A percentile compares a stretch with the other conserved stretches of the same genome.
Conservation (phyloP, 2,888 invertebrate genomes). For the Microplitis manilae region DNA sequence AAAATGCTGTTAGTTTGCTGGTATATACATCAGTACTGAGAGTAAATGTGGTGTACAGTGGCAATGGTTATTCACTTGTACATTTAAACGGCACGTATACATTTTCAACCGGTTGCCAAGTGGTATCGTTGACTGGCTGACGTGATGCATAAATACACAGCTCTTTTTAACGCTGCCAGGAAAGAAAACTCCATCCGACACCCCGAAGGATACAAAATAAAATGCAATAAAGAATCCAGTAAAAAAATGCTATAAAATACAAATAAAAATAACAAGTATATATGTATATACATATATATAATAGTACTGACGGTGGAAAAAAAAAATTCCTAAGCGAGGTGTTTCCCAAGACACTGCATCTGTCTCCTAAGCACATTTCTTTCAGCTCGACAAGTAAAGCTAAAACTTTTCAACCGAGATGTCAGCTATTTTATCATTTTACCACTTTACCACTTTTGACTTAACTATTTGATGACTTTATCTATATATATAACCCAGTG, state of each 20-base stretch:
- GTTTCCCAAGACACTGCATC: constrained; percentile 45
- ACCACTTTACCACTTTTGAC: not conserved
- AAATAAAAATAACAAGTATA: constrained; percentile 8
- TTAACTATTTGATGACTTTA: constrained; percentile 10
- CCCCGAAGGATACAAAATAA: not conserved
- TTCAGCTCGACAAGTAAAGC: not conserved
- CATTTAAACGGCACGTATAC: not conserved
- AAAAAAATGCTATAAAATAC: constrained; percentile 4
- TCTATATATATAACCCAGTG: not conserved
- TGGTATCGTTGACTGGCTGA: constrained; percentile 38
- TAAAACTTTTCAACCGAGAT: not conserved
- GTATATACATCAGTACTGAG: not conserved
- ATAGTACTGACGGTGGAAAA: constrained; percentile 25
- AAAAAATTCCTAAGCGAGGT: constrained; percentile 36
- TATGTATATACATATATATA: not conserved
- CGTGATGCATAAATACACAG: constrained; percentile 49
- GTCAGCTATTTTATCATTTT: constrained; percentile 9
- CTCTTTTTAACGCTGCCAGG: not conserved
- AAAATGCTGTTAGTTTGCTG: not conserved
- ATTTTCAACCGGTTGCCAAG: constrained; percentile 45
- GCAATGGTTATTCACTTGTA: constrained; percentile 8
- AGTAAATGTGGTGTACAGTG: not conserved
- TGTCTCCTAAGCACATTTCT: constrained; percentile 36
- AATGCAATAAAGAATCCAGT: not conserved
- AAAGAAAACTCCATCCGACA: not conserved